phyloP scores from a whole-genome alignment of 2,113 vertebrate genomes.

The Tenebrosternarchus preto region DNA sequence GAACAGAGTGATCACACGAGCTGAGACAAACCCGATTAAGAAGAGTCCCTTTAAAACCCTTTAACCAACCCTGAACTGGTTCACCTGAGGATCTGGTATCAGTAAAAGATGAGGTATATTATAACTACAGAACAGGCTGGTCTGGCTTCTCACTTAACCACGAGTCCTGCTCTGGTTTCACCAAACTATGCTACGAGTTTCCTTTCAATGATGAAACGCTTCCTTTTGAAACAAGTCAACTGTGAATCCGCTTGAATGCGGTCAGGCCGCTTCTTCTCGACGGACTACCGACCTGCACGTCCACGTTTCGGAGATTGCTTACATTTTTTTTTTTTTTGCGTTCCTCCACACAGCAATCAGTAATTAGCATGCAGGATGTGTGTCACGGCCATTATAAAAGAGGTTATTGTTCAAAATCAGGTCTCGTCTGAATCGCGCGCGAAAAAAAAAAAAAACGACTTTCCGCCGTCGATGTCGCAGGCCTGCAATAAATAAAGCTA shows the following conservation, averaged over 20 bases:
- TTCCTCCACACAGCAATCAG: not conserved
- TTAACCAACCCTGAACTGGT: not conserved
- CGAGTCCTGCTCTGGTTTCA: not conserved
- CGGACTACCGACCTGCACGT: not conserved
- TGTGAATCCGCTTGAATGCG: not conserved
- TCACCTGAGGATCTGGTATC: conserved; percentile 10
- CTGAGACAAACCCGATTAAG: not conserved
- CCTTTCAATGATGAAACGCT: not conserved
- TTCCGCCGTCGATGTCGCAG: conserved; percentile 49
- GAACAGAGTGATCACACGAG: no score
- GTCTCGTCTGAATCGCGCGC: not conserved
- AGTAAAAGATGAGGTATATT: not conserved
- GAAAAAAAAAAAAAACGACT: no score
- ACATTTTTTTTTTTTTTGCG: not conserved
- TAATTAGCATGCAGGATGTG: not conserved
- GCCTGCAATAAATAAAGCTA: conserved; percentile 37
- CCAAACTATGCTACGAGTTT: not conserved
- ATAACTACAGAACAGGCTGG: not conserved
- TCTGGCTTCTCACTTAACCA: not conserved
- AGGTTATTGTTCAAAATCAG: conserved; percentile 26
- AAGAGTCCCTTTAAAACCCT: not conserved
- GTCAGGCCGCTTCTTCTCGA: conserved; percentile 5
- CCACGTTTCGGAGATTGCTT: not conserved
- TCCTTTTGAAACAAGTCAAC: not conserved
- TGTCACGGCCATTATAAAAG: not conserved